Conservation (phyloP, 2,113 vertebrate genomes). For the Felis catus region DNA sequence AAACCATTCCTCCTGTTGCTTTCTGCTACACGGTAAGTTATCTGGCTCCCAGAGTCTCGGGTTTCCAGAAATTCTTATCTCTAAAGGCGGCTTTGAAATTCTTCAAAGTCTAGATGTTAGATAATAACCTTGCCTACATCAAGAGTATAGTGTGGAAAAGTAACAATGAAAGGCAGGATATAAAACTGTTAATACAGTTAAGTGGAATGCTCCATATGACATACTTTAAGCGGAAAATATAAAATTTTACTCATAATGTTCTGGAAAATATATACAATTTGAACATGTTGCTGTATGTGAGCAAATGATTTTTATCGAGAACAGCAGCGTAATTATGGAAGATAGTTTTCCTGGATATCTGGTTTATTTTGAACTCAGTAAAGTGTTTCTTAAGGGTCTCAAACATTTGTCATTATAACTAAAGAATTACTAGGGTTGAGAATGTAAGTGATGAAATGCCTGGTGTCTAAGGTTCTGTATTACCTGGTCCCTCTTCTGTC, state of each 20-base stretch:
- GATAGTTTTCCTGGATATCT: not conserved
- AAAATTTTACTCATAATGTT: not conserved
- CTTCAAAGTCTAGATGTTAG: not conserved
- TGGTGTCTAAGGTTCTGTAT: not conserved
- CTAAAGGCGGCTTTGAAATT: not conserved
- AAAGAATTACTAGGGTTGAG: not conserved
- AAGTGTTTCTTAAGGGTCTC: not conserved
- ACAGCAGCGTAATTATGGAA: not conserved
- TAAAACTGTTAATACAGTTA: not conserved
- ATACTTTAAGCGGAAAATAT: not conserved
- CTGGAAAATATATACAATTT: not conserved
- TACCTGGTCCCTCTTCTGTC: not conserved
- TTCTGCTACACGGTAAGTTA: not conserved
- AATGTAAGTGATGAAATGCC: not conserved
- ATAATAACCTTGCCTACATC: not conserved
- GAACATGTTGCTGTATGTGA: not conserved
- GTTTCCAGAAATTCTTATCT: not conserved
- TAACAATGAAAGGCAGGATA: not conserved
- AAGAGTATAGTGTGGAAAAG: not conserved
- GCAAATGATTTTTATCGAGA: not conserved
- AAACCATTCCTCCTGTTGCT: not conserved
- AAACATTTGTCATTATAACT: not conserved
- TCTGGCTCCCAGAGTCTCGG: not conserved
- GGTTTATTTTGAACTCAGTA: not conserved
- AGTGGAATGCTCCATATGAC: not conserved